These are phyloP conservation scores for Brachionus koreanus DNA, from an alignment of 1,140 invertebrate species.

Conservation along the genomic window DNA sequence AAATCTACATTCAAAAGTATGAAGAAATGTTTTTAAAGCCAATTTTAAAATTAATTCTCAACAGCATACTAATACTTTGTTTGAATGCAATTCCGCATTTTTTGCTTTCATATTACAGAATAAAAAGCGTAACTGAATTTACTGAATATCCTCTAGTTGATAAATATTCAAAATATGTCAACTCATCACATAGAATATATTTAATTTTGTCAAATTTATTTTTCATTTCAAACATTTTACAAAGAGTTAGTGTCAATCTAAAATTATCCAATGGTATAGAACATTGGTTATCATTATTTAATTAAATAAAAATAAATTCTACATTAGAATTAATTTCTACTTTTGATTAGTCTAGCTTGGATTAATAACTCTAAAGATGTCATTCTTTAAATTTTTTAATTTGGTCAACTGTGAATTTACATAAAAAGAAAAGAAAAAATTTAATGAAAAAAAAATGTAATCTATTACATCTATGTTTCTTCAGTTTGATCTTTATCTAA, in stretches of 20 bases:
- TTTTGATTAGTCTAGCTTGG: no score
- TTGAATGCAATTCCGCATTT: not conserved
- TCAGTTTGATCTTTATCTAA: no score
- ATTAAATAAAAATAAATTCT: no score
- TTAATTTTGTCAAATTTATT: conserved; percentile 1
- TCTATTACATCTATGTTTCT: no score
- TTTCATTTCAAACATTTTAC: not conserved
- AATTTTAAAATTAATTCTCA: not conserved
- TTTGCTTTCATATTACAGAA: not conserved
- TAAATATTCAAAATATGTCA: not conserved
- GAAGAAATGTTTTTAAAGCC: not conserved
- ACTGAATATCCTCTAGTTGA: not conserved
- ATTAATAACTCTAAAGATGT: no score
- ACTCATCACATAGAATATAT: not conserved
- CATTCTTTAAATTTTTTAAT: no score
- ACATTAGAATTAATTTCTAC: no score
- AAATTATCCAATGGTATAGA: not conserved
- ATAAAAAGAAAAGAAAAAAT: no score
- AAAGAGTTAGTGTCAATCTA: not conserved
- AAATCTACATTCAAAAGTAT: not conserved
- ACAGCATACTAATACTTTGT: not conserved
- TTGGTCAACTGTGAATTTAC: no score
- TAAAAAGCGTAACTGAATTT: not conserved
- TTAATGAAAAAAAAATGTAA: no score
- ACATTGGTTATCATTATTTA: not conserved